Evolutionary conservation across 2,888 invertebrate genomes (phyloP).

Genomic region (Augiades crinisus): DNA sequence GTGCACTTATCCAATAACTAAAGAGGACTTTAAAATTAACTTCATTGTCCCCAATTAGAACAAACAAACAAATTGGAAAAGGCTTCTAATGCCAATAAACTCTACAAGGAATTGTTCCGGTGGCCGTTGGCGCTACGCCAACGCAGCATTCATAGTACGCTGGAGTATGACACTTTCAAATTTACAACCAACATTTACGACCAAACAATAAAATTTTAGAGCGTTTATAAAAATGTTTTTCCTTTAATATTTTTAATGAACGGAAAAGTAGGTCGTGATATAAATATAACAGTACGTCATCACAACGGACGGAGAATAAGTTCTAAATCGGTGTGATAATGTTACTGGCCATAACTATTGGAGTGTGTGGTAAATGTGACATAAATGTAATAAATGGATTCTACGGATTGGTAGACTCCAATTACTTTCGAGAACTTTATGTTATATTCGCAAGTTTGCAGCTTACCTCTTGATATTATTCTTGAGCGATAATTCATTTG

Average conservation of each 20-base stretch:
- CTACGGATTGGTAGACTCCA: no score
- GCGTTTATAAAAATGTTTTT: slow-evolving; percentile 12
- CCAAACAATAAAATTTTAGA: slow-evolving; percentile 15
- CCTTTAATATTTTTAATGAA: neutral
- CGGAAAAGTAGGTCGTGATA: neutral
- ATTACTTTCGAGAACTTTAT: no score
- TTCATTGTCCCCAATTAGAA: slow-evolving; percentile 5
- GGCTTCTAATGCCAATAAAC: slow-evolving; percentile 19
- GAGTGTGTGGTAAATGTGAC: no score
- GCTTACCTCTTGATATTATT: no score
- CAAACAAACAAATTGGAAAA: slow-evolving; percentile 19
- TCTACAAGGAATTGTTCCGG: slow-evolving; percentile 13
- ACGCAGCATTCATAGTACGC: slow-evolving; percentile 1
- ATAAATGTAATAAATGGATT: no score
- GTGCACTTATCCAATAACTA: no score
- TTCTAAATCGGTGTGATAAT: no score
- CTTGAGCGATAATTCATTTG: no score
- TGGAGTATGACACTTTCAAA: slow-evolving; percentile 13
- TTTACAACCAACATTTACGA: slow-evolving; percentile 12
- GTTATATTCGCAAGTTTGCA: no score
- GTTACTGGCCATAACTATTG: no score
- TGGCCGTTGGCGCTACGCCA: slow-evolving; percentile 1
- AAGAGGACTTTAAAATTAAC: neutral
- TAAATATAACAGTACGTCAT: no score
- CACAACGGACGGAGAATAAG: no score